These are phyloP conservation scores for Halocynthia roretzi DNA, from an alignment of 23 tunicate genomes.

Conservation along the genomic window DNA sequence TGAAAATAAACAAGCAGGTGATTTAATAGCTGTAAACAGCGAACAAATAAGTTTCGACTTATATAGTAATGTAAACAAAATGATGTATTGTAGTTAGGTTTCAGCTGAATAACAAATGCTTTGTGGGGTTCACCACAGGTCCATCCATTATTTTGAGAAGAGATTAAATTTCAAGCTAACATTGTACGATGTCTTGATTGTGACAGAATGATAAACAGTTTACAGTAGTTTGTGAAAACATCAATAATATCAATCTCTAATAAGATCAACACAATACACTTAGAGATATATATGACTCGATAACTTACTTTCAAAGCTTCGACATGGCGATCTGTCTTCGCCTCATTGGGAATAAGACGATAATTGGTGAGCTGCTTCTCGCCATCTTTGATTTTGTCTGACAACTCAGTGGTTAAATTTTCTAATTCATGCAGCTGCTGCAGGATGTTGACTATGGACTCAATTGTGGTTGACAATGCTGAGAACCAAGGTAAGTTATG, in stretches of 20 bases:
- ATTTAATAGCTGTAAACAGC: no score
- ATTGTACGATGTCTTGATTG: no score
- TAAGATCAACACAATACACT: background rate
- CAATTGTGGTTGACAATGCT: slow-evolving; percentile 13
- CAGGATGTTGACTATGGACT: slow-evolving; percentile 11
- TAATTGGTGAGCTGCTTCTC: slow-evolving; percentile 10
- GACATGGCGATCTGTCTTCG: slow-evolving; percentile 18
- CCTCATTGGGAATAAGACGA: slow-evolving; percentile 12
- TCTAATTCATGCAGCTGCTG: slow-evolving; percentile 25
- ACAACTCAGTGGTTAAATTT: slow-evolving; percentile 14
- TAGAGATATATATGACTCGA: background rate
- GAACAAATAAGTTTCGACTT: no score
- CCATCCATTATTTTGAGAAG: no score
- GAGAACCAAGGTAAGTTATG: background rate
- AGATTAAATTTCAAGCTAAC: no score
- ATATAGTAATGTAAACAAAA: no score
- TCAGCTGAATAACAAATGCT: no score
- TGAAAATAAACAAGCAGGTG: background rate
- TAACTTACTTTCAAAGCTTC: slow-evolving; percentile 16
- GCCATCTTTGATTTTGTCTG: slow-evolving; percentile 16
- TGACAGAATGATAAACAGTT: no score
- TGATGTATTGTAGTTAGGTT: no score
- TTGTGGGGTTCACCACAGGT: no score
- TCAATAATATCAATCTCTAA: no score
- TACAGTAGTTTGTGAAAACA: no score